These are phyloP conservation scores for Eristalis intricaria DNA, from an alignment of 2,888 invertebrate genomes.

Conservation along the genomic window DNA sequence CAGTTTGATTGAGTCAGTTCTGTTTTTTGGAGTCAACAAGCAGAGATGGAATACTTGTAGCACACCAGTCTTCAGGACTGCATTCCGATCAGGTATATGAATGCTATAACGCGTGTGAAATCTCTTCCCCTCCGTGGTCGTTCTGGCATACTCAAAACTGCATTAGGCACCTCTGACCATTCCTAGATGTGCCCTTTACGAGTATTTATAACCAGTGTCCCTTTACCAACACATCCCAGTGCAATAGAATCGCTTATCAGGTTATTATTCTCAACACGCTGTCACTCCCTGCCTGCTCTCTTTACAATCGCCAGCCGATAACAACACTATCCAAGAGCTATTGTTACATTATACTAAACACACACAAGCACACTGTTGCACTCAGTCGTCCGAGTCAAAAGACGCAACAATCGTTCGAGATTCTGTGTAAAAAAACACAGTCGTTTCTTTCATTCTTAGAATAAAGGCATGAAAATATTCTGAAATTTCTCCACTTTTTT, in stretches of 20 bases:
- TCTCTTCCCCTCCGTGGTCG: not conserved
- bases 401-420: slow-evolving; percentile 13
- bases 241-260: slow-evolving; percentile 45
- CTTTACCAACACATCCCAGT: slow-evolving; percentile 8
- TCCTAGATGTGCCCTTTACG: not conserved
- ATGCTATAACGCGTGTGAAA: not conserved
- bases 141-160: not conserved
- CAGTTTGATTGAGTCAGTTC: not conserved
- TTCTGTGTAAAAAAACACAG: slow-evolving; percentile 1
- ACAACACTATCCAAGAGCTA: slow-evolving; percentile 24
- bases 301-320: slow-evolving; percentile 47
- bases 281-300: slow-evolving; percentile 21
- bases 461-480: not conserved
- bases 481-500: slow-evolving; percentile 2
- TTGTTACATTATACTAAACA: slow-evolving; percentile 19
- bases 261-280: slow-evolving; percentile 25
- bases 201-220: slow-evolving; percentile 2
- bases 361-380: not conserved
- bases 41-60: not conserved
- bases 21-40: not conserved
- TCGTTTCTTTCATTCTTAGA: not conserved
- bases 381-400: slow-evolving; percentile 3
- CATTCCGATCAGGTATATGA: slow-evolving; percentile 6
- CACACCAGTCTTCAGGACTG: slow-evolving; percentile 7
- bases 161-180: not conserved